Evolutionary conservation across 2,113 vertebrate genomes (phyloP).

Genomic region (Triplophysa siluroides): DNA sequence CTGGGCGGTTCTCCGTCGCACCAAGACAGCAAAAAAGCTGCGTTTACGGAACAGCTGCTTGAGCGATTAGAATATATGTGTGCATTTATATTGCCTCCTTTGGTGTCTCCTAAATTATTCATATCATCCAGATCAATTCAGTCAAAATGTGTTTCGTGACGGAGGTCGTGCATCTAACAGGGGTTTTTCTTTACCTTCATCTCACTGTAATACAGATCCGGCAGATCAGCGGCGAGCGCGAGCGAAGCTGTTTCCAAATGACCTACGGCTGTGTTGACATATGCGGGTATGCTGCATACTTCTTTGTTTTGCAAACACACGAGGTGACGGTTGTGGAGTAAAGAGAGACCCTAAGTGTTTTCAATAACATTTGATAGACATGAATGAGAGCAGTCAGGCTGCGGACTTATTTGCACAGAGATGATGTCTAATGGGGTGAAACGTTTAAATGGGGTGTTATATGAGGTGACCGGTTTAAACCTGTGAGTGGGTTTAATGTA

Average conservation of each 20-base stretch:
- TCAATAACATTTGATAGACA: slow-evolving; percentile 65
- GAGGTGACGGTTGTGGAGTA: slow-evolving; percentile 54
- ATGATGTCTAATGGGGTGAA: slow-evolving; percentile 40
- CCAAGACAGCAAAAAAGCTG: slow-evolving; percentile 59
- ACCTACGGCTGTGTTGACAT: slow-evolving; percentile 53
- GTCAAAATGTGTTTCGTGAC: slow-evolving; percentile 64
- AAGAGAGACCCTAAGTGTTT: slow-evolving; percentile 52
- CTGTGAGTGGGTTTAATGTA: slow-evolving; percentile 18
- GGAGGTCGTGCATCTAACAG: slow-evolving; percentile 64
- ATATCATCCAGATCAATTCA: slow-evolving; percentile 74
- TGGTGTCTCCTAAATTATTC: slow-evolving; percentile 79
- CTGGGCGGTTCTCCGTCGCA: slow-evolving; percentile 49
- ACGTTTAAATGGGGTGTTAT: slow-evolving; percentile 7
- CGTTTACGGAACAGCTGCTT: slow-evolving; percentile 59
- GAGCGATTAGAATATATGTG: slow-evolving; percentile 78
- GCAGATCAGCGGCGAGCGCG: slow-evolving; percentile 26
- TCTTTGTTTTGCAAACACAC: slow-evolving; percentile 62
- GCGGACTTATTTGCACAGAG: slow-evolving; percentile 57
- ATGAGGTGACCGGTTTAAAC: neutral
- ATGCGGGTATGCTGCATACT: slow-evolving; percentile 56
- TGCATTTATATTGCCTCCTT: slow-evolving; percentile 83
- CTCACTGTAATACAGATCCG: slow-evolving; percentile 73
- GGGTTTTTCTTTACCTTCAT: slow-evolving; percentile 63
- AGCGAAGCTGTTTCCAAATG: slow-evolving; percentile 48
- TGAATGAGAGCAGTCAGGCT: slow-evolving; percentile 62